These are phyloP conservation scores for Ammospiza maritima DNA, from an alignment of 2,797 vertebrate species.

Conservation along the genomic window DNA sequence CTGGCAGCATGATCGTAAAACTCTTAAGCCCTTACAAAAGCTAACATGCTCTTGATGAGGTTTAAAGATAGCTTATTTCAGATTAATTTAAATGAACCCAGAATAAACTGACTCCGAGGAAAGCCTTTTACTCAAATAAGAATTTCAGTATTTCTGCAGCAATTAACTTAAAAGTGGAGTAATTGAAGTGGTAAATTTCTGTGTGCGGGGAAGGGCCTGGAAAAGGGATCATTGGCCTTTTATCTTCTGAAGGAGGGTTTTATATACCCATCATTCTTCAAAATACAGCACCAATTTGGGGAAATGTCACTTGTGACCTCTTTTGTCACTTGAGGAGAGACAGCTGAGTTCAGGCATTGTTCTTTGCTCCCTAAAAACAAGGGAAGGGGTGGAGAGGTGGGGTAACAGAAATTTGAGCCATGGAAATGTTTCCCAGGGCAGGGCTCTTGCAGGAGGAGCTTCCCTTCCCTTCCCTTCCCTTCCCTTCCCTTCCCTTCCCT, in stretches of 20 bases:
- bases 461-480: background rate
- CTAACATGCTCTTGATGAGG: background rate
- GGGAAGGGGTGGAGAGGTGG: background rate
- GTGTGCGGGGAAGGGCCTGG: background rate
- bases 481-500: too few species aligned
- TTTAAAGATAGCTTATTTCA: background rate
- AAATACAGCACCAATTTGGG: background rate
- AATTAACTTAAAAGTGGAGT: background rate
- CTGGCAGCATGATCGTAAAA: background rate
- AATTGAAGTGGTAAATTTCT: background rate
- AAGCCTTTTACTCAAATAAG: background rate
- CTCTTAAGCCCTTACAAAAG: background rate
- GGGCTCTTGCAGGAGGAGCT: background rate
- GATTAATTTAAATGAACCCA: background rate
- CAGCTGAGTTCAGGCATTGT: background rate
- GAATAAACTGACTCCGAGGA: background rate
- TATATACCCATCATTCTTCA: background rate
- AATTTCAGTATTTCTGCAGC: background rate
- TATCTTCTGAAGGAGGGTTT: background rate
- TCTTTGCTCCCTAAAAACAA: background rate
- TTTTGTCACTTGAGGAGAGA: background rate
- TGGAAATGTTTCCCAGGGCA: background rate
- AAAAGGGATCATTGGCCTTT: background rate
- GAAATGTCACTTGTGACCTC: background rate
- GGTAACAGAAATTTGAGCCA: accelerated